phyloP scores from a whole-genome alignment of 2,797 vertebrate species.

The Hybognathus amarus region DNA sequence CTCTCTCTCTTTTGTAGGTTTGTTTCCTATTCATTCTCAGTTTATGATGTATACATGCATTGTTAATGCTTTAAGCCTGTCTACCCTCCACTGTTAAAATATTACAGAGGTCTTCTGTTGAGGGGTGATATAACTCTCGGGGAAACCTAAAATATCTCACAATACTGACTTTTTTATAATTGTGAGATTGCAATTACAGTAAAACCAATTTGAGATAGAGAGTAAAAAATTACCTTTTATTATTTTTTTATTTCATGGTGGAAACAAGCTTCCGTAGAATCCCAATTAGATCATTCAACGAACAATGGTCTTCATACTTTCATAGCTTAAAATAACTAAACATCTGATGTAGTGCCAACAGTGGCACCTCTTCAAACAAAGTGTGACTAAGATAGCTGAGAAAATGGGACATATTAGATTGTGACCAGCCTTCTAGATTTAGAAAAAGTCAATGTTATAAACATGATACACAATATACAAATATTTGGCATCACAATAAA shows the following conservation, averaged over 20 bases:
- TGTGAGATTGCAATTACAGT: no score
- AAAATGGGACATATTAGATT: neutral
- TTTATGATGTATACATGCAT: conserved; percentile 54
- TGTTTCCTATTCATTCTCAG: conserved; percentile 35
- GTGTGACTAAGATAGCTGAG: neutral
- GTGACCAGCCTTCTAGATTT: conserved; percentile 7
- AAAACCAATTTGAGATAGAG: neutral
- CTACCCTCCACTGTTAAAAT: conserved; percentile 30
- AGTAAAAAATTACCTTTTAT: neutral
- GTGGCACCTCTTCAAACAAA: conserved; percentile 10
- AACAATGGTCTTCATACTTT: neutral
- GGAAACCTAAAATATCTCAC: neutral
- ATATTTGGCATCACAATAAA: neutral
- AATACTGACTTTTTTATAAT: no score
- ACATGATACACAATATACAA: neutral
- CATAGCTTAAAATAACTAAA: neutral
- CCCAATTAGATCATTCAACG: conserved; percentile 3
- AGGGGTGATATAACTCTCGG: neutral
- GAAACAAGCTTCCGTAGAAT: neutral
- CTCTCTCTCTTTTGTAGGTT: neutral
- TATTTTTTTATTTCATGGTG: neutral
- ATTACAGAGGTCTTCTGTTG: conserved; percentile 2
- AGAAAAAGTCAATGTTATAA: neutral
- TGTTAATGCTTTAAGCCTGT: conserved; percentile 45
- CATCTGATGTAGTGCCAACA: neutral